Evolutionary conservation across 2,888 invertebrate genomes (phyloP).

Genomic region (Platypus cylindrus): DNA sequence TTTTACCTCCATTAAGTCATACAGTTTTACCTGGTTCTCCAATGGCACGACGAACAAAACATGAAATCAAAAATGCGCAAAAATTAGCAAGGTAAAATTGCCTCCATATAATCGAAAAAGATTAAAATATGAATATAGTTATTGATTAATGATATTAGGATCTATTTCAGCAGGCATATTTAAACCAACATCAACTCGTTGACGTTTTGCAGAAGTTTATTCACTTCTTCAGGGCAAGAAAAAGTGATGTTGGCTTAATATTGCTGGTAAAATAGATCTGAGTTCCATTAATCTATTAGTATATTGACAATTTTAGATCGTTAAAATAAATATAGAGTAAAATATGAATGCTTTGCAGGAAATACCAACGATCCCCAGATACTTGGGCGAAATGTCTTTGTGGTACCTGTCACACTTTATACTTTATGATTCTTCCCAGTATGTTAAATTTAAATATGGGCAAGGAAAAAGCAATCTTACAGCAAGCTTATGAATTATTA

Average conservation of each 20-base stretch:
- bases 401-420: slow-evolving; percentile 83
- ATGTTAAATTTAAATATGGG: slow-evolving; percentile 57
- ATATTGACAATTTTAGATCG: too few species aligned
- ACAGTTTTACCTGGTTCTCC: slow-evolving; percentile 64
- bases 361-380: slow-evolving; percentile 46
- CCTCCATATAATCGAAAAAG: too few species aligned
- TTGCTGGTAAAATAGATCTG: too few species aligned
- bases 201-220: too few species aligned
- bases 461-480: slow-evolving; percentile 62
- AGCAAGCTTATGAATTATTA: slow-evolving; percentile 75
- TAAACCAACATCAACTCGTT: too few species aligned
- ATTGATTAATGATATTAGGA: too few species aligned
- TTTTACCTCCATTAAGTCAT: slow-evolving; percentile 29
- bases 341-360: slow-evolving; percentile 28
- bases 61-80: slow-evolving; percentile 88
- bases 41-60: slow-evolving; percentile 85
- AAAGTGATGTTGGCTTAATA: too few species aligned
- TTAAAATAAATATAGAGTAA: too few species aligned
- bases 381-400: slow-evolving; percentile 87
- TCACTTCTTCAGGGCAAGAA: too few species aligned
- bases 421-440: slow-evolving; percentile 93
- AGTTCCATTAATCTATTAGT: too few species aligned
- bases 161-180: too few species aligned
- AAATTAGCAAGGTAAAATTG: slow-evolving; percentile 51
- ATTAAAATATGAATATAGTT: too few species aligned